Evolutionary conservation across 2,888 invertebrate species (phyloP).

Genomic region (Perizoma affinitatum): DNA sequence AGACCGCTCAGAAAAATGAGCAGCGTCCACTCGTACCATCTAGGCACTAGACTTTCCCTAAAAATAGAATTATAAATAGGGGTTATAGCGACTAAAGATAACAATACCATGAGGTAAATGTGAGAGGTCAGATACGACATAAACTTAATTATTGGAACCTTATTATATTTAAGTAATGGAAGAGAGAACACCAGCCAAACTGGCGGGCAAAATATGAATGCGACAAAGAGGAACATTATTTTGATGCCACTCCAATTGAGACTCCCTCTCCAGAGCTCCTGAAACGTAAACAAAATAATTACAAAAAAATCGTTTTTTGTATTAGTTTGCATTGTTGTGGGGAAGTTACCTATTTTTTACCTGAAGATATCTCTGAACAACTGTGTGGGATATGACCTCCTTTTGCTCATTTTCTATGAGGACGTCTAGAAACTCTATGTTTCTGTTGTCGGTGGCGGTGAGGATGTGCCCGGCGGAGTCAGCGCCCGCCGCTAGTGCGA

Average conservation of each 20-base stretch:
- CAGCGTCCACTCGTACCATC: slow-evolving; percentile 98
- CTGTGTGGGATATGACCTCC: slow-evolving; percentile 98
- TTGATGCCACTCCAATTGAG: slow-evolving; percentile 98
- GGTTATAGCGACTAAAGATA: slow-evolving; percentile 94
- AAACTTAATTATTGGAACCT: slow-evolving; percentile 99
- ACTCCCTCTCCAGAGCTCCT: slow-evolving; percentile 99
- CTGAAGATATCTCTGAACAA: slow-evolving; percentile 98
- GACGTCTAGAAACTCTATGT: slow-evolving; percentile 97
- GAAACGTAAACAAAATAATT: slow-evolving; percentile 49
- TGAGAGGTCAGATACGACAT: slow-evolving; percentile 99
- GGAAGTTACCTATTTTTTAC: slow-evolving; percentile 87
- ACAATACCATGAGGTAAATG: slow-evolving; percentile 97
- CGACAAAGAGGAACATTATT: slow-evolving; percentile 95
- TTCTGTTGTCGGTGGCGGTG: slow-evolving; percentile 96
- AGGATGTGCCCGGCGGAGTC: slow-evolving; percentile 97
- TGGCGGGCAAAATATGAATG: slow-evolving; percentile 96
- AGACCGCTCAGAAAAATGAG: slow-evolving; percentile 97
- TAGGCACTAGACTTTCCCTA: slow-evolving; percentile 91
- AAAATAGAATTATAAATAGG: slow-evolving; percentile 92
- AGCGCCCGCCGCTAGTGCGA: slow-evolving; percentile 96
- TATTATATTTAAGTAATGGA: slow-evolving; percentile 97
- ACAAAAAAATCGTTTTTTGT: slow-evolving; percentile 24
- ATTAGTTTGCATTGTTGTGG: slow-evolving; percentile 40
- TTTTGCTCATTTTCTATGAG: slow-evolving; percentile 99
- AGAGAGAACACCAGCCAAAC: slow-evolving; percentile 98